phyloP scores from a whole-genome alignment of 2,797 vertebrate species.

The Trematocara caparti region DNA sequence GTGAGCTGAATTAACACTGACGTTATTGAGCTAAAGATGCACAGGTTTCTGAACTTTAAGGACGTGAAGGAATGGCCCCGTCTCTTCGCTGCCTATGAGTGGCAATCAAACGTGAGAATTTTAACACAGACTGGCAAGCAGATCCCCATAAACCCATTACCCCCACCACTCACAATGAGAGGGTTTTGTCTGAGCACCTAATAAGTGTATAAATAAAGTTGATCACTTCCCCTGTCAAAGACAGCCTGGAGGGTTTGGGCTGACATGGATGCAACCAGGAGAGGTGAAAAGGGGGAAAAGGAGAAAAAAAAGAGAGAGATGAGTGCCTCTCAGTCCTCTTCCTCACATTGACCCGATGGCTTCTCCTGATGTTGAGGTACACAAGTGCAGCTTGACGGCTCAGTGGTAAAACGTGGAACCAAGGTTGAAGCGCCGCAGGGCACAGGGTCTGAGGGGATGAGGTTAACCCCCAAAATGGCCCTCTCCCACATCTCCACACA shows the following conservation, averaged over 20 bases:
- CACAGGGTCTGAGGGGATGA: constrained; percentile 65
- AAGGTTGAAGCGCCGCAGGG: constrained; percentile 71
- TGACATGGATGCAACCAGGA: constrained; percentile 69
- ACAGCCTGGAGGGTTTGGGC: constrained; percentile 59
- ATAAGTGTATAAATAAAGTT: constrained; percentile 81
- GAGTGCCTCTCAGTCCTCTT: constrained; percentile 70
- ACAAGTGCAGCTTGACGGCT: constrained; percentile 72
- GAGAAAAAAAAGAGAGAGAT: constrained; percentile 39
- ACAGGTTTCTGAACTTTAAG: constrained; percentile 14
- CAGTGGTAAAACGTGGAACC: constrained; percentile 72
- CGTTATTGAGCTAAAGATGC: constrained; percentile 33
- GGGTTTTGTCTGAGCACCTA: constrained; percentile 65
- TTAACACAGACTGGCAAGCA: constrained; percentile 43
- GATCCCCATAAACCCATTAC: constrained; percentile 59
- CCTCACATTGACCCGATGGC: constrained; percentile 69
- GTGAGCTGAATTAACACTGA: constrained; percentile 15
- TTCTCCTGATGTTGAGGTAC: constrained; percentile 72
- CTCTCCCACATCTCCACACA: constrained; percentile 75
- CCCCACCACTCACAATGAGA: constrained; percentile 55
- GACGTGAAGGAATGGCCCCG: constrained; percentile 44
- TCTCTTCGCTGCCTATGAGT: constrained; percentile 40
- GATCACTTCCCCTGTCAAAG: constrained; percentile 77
- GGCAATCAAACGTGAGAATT: constrained; percentile 70
- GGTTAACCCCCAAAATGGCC: constrained; percentile 76
- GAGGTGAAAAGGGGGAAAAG: constrained; percentile 41